Base-by-base conservation (phyloP, 2,888 invertebrate species). In the Arge pagana region DNA sequence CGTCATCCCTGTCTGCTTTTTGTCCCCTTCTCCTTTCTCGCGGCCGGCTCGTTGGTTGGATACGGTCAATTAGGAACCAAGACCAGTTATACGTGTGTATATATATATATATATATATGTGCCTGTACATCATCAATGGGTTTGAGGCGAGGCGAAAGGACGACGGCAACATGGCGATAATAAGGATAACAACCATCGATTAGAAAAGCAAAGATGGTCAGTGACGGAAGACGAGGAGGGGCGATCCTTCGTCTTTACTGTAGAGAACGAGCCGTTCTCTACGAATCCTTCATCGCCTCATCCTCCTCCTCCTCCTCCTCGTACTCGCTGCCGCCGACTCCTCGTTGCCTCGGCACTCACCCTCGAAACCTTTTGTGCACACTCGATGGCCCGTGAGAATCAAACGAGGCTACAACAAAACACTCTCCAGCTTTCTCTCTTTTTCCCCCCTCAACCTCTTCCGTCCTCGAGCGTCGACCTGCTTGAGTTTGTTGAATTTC, bases 331-430 rank as follows among this genome's bases (percentile, higher is more conserved):
- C 21, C 43, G n/a, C 43, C n/a, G n/a, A n/a, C n/a, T n/a, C 43
- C 43, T 33, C 23, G 23, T 16, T 16, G 5, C 30, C 10, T 19
- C 19, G 4, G 37, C 19, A 19, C n/a, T 30, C 33, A 26, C 5
- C 10, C 28, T 18, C 28, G 30, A 31, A 23, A 45, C 54, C 64
- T 63, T 66, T 68, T 65, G 59, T 63, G 57, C 60, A 56, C 58
- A 60, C 60, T 68, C 65, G 63, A 70, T 66, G 64, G 61, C 53
- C 60, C 59, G 63, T 63, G 62, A 59, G 57, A 60, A 61, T 56
- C 62, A 68, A 68, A 68, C 67, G 65, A 64, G 64, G 60, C 63
- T 63, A 56, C 56, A 57, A 64, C 59, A 65, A 62, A 63, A 63
- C 64, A 59, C 53, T 50, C 43, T 53, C 48, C 35, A 49, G 51